A percentile compares a stretch with the other conserved stretches of the same genome.
Evolutionary conservation across 2,113 vertebrate species (phyloP).

Genomic region (Eleginops maclovinus): DNA sequence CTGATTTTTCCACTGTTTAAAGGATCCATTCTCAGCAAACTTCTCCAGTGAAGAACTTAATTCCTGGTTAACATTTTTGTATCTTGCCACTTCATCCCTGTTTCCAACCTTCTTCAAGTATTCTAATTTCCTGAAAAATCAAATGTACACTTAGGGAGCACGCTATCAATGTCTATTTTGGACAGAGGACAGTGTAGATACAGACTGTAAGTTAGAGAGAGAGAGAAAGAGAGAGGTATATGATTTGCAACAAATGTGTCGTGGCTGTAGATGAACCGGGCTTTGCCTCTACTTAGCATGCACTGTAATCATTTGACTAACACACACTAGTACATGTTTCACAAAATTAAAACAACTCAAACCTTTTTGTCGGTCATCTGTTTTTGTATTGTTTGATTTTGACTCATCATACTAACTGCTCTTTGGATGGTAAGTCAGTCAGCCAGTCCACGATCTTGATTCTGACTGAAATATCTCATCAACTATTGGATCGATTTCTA

Average conservation of each 20-base stretch:
- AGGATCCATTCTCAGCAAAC: conserved; percentile 28
- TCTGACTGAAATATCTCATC: background rate
- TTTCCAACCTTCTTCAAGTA: conserved; percentile 61
- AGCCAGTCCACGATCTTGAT: background rate
- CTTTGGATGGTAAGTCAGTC: background rate
- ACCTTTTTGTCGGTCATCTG: too few species aligned
- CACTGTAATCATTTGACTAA: too few species aligned
- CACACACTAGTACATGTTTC: too few species aligned
- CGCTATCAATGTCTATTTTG: too few species aligned
- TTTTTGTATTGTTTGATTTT: too few species aligned
- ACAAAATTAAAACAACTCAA: background rate
- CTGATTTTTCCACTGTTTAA: conserved; percentile 61
- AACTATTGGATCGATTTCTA: background rate
- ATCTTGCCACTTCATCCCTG: conserved; percentile 42
- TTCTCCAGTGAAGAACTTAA: conserved; percentile 31
- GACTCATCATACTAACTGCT: too few species aligned
- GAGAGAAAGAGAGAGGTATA: too few species aligned
- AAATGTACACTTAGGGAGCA: background rate
- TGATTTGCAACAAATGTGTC: too few species aligned
- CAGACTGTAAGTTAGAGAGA: too few species aligned
- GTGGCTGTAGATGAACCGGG: too few species aligned
- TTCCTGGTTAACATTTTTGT: conserved; percentile 3
- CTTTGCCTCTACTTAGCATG: too few species aligned
- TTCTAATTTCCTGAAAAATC: conserved; percentile 47
- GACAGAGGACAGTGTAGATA: too few species aligned